Percentiles rank a stretch among this genome's conserved stretches.
Conservation (phyloP, 2,113 vertebrate species). For the Procavia capensis region DNA sequence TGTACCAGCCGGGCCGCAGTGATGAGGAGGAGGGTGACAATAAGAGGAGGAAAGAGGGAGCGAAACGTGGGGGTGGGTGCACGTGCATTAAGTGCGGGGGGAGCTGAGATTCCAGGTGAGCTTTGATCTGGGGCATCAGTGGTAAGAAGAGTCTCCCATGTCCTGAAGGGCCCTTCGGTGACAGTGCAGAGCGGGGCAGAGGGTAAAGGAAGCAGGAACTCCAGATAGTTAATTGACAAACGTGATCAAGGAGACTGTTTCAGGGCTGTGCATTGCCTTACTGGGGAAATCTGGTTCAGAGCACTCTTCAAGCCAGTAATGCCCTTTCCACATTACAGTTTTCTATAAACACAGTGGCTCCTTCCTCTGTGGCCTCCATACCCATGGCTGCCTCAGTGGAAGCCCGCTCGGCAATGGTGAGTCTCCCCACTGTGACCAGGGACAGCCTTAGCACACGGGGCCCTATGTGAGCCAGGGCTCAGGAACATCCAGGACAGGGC, state of each 20-base stretch:
- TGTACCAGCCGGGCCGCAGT: too few species aligned
- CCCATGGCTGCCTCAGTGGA: background rate
- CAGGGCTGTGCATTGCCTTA: background rate
- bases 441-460: background rate
- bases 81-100: background rate
- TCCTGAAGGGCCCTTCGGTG: background rate
- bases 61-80: background rate
- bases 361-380: background rate
- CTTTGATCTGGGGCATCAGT: background rate
- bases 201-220: background rate
- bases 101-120: background rate
- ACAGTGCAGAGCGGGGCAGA: background rate
- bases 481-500: background rate
- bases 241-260: background rate
- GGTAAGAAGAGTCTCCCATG: background rate
- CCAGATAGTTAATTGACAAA: background rate
- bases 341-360: background rate
- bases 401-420: rapidly evolving
- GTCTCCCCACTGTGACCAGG: background rate
- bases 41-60: background rate
- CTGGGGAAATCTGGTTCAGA: background rate
- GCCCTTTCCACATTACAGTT: background rate
- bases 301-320: background rate
- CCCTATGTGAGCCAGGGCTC: background rate
- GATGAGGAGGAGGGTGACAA: background rate